Base-by-base conservation (phyloP, 2,888 invertebrate species). In the Pomacea canaliculata region DNA sequence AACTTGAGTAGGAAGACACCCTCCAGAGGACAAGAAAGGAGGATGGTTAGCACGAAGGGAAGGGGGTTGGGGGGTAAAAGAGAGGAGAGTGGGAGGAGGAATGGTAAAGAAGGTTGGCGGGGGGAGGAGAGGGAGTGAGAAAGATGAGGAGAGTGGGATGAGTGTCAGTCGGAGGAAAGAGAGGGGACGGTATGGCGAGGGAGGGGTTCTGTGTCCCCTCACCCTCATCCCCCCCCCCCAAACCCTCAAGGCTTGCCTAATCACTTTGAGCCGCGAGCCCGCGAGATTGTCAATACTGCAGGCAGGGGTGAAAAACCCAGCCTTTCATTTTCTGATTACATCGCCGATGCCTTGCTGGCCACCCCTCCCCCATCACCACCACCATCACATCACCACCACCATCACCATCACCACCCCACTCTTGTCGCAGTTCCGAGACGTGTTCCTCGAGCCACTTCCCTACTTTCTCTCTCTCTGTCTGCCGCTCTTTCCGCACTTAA, bases 391-490 rank as follows among this genome's bases (percentile, higher is more conserved):
- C 71, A 27, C 71, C 60, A 13, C 48, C 27, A 19, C 59, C n/a
- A n/a, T 59, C 59, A 19, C 68, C 23, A 13, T 23, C 19, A 8
- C 19, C 68, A 4, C 68, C 19, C 37, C 12, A n/a, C 19, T 37
- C 12, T 8, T 23, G 37, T 63, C 49, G n/a, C 46, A 27, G 23
- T 67, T 18, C 37, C 37, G 37, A 37, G 37, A 37, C 37, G 37
- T 37, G 46, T 76, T 70, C 37, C 46, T 27, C 37, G 12, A 23
- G 19, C 70, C 19, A n/a, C 49, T 27, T 70, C 51, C 49, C 46
- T 65, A 66, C 70, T 75, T 75, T 66, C 56, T 69, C 62, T 77
- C 70, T 76, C 68, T 63, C 73, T 76, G 60, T 62, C 62, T 71
- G 60, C 23, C 10, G 37, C 37, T 37, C 37, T 37, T 37, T 62